Conservation (phyloP, 2,113 vertebrate species). For the Psophia crepitans region DNA sequence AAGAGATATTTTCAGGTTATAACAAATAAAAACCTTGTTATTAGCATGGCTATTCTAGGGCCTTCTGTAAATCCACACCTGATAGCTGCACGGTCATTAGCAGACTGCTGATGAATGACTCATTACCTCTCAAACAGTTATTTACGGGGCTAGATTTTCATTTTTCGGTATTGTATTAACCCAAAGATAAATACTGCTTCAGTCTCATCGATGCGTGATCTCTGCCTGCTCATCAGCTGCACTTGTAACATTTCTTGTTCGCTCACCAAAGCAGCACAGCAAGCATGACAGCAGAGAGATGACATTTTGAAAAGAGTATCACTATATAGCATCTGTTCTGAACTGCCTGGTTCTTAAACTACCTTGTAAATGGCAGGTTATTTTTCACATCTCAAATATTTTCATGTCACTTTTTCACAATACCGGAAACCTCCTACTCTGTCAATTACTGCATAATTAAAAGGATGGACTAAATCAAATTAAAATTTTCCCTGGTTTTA, state of each 20-base stretch:
- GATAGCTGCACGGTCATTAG: neutral
- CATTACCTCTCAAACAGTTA: neutral
- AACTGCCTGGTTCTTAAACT: neutral
- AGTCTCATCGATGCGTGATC: neutral
- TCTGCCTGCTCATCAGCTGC: constrained; percentile 38
- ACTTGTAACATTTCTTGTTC: constrained; percentile 20
- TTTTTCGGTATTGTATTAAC: neutral
- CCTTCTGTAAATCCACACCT: neutral
- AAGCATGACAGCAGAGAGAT: constrained; percentile 19
- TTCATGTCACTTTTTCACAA: neutral
- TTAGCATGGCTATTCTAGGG: neutral
- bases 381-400: constrained; percentile 30
- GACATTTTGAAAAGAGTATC: constrained; percentile 44
- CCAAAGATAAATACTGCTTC: neutral
- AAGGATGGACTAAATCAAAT: neutral
- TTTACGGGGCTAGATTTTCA: neutral
- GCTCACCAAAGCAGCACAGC: constrained; percentile 53
- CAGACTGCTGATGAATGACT: constrained; percentile 10
- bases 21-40: neutral
- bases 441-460: neutral
- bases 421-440: neutral
- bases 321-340: constrained; percentile 22
- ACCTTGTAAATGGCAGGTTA: constrained; percentile 33
- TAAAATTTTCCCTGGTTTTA: neutral
- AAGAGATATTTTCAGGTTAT: neutral